phyloP scores from a whole-genome alignment of 1,140 invertebrate genomes.

The Solenopsis fugax region DNA sequence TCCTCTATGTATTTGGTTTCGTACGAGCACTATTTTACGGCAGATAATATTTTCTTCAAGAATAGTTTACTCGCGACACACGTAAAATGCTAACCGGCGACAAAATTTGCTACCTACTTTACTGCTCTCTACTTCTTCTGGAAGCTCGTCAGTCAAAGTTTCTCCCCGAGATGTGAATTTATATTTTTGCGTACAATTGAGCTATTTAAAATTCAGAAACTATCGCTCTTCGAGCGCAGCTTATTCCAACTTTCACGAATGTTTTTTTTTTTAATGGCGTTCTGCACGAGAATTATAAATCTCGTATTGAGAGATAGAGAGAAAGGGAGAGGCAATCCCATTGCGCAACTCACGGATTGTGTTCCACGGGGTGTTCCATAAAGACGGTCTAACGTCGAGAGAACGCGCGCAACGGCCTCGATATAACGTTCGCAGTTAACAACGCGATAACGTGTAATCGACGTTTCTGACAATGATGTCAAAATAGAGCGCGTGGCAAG shows the following conservation, averaged over 20 bases:
- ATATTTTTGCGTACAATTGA: constrained; percentile 18
- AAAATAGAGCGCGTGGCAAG: constrained; percentile 38
- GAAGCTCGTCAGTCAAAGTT: constrained; percentile 41
- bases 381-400: constrained; percentile 6
- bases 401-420: not conserved
- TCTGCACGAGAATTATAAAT: constrained; percentile 21
- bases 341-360: constrained; percentile 7
- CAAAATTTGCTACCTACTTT: not conserved
- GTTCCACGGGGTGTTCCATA: not conserved
- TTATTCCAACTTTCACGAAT: constrained; percentile 15
- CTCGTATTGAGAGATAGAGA: not conserved
- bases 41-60: not conserved
- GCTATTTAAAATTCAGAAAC: constrained; percentile 40
- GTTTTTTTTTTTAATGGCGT: not conserved
- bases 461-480: constrained; percentile 60
- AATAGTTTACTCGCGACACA: not conserved
- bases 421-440: constrained; percentile 43
- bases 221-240: not conserved
- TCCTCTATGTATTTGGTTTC: not conserved
- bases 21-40: not conserved
- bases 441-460: constrained; percentile 52
- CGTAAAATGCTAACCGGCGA: not conserved
- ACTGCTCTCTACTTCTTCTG: not conserved
- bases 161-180: not conserved
- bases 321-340: not conserved